A percentile compares a stretch with the other conserved stretches of the same genome.
Conservation (phyloP, 1,140 invertebrate species). For the Dolichoris vasculosae region DNA sequence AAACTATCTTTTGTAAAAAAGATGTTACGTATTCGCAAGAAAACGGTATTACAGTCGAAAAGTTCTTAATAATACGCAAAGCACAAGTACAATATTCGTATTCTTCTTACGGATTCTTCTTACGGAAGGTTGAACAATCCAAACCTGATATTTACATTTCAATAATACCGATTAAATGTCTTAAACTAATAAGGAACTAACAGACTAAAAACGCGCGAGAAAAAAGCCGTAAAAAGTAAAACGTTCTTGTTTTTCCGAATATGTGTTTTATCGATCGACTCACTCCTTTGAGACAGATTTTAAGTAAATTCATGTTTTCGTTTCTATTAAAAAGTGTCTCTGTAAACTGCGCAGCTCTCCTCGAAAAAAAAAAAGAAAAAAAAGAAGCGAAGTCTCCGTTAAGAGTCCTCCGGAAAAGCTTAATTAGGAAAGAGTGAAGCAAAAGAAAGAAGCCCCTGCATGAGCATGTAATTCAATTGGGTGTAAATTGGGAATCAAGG, state of each 20-base stretch:
- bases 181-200: neutral
- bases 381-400: neutral
- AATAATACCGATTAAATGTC: neutral
- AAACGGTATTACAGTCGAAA: neutral
- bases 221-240: neutral
- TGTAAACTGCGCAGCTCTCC: neutral
- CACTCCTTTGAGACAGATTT: neutral
- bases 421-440: conserved; percentile 6
- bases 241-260: neutral
- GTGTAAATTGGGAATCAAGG: conserved; percentile 45
- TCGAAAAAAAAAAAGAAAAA: neutral
- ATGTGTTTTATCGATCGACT: neutral
- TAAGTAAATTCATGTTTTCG: neutral
- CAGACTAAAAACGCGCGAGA: too few species aligned
- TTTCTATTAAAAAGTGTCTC: neutral
- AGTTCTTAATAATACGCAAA: neutral
- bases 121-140: too few species aligned
- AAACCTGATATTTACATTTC: neutral
- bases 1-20: neutral
- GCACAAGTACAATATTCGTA: neutral
- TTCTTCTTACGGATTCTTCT: neutral
- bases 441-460: conserved; percentile 5
- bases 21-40: neutral
- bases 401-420: neutral
- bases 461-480: conserved; percentile 36